Conservation (phyloP, 2,888 invertebrate species). For the Amphipyra berbera region DNA sequence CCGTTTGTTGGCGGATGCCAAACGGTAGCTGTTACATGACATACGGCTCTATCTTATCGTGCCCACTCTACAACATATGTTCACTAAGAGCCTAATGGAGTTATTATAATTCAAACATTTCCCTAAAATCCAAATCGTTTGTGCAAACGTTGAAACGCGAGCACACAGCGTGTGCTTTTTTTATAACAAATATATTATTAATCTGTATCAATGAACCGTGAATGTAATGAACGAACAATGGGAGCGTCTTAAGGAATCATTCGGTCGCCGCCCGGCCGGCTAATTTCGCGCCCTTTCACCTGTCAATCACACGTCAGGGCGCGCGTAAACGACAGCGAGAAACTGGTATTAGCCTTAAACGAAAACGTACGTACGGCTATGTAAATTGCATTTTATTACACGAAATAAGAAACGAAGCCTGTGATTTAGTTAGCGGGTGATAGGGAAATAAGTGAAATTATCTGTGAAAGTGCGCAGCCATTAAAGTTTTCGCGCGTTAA, state of each 20-base stretch:
- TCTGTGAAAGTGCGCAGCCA: slow-evolving; percentile 68
- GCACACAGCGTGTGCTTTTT: slow-evolving; percentile 78
- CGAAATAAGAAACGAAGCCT: slow-evolving; percentile 74
- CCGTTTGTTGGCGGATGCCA: slow-evolving; percentile 81
- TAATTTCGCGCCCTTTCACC: slow-evolving; percentile 88
- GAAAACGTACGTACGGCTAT: slow-evolving; percentile 60
- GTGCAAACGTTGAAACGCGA: slow-evolving; percentile 64
- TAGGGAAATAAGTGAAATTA: slow-evolving; percentile 67
- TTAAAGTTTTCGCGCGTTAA: slow-evolving; percentile 78
- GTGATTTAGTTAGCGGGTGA: slow-evolving; percentile 72
- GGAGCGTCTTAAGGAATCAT: slow-evolving; percentile 55
- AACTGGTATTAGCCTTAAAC: slow-evolving; percentile 63
- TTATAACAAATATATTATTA: slow-evolving; percentile 44
- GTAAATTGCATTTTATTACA: slow-evolving; percentile 63
- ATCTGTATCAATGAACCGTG: slow-evolving; percentile 60
- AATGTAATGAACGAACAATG: slow-evolving; percentile 68
- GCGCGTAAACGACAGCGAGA: slow-evolving; percentile 75
- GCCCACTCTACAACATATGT: slow-evolving; percentile 87
- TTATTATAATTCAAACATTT: slow-evolving; percentile 84
- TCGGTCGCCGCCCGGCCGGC: slow-evolving; percentile 67
- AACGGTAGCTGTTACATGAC: slow-evolving; percentile 88
- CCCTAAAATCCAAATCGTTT: slow-evolving; percentile 79
- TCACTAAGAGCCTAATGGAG: slow-evolving; percentile 83
- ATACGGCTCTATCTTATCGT: slow-evolving; percentile 89
- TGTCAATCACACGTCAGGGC: slow-evolving; percentile 85